A percentile compares a stretch with the other conserved stretches of the same genome.
These are phyloP conservation scores for Caranx ignobilis DNA, from an alignment of 2,113 vertebrate genomes.

Conservation along the genomic window DNA sequence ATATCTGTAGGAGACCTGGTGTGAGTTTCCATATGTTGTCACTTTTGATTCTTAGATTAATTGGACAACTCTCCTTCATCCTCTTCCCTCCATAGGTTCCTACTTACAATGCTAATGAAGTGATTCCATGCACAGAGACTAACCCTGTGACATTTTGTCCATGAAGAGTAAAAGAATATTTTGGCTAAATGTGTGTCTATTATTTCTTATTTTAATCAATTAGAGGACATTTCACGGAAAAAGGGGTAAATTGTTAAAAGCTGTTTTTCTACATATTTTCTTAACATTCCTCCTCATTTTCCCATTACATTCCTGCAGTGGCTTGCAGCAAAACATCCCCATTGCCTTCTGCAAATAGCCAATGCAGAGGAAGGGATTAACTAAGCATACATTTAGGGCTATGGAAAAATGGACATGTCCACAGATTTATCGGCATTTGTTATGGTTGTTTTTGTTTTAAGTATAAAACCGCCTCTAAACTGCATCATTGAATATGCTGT, in stretches of 20 bases:
- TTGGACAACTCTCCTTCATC: background rate
- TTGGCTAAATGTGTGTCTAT: background rate
- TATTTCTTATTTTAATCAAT: slow-evolving; percentile 5
- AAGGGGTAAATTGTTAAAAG: background rate
- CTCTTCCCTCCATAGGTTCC: background rate
- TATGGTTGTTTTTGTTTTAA: slow-evolving; percentile 80
- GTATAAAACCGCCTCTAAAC: slow-evolving; percentile 72
- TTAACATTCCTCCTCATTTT: slow-evolving; percentile 31
- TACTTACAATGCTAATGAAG: slow-evolving; percentile 24
- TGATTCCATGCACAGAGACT: slow-evolving; percentile 26
- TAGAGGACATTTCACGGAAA: background rate
- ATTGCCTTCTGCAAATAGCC: slow-evolving; percentile 68
- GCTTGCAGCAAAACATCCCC: slow-evolving; percentile 39
- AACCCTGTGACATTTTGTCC: background rate
- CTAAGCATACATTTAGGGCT: slow-evolving; percentile 69
- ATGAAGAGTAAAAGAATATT: slow-evolving; percentile 26
- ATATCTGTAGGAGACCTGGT: background rate
- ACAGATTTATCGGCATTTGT: slow-evolving; percentile 77
- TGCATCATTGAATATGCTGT: slow-evolving; percentile 69
- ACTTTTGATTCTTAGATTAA: slow-evolving; percentile 19
- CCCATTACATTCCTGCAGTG: slow-evolving; percentile 19
- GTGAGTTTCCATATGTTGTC: slow-evolving; percentile 14
- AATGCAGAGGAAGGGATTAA: slow-evolving; percentile 69
- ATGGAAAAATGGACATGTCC: slow-evolving; percentile 67
- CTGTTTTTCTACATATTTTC: slow-evolving; percentile 8